Evolutionary conservation across 2,888 invertebrate species (phyloP), one percentile per base, ranked within the genome.

Genomic region (Zelleria hepariella): DNA sequence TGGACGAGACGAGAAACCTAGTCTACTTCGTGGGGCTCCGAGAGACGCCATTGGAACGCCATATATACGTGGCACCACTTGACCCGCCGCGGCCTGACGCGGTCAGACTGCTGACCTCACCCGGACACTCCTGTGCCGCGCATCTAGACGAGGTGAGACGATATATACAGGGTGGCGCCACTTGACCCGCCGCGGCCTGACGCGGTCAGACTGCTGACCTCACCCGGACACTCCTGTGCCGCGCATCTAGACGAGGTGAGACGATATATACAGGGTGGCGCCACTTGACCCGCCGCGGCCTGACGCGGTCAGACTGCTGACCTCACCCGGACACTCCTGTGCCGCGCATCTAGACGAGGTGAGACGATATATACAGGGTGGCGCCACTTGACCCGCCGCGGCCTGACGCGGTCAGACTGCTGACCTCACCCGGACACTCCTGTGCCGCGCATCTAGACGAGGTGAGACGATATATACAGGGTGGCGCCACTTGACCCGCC

Each of bases 1-100:
- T 98, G 47, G 97, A 98, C 80, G 91, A 92, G 63, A 76, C 89
- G 3, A 90, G 93, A 63, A 92, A 93, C 61, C 87, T 98, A 61
- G 94, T 98, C 1, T 98, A 97, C 89, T 98, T 98, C 86, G 92
- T 96, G 71, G 98, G 95, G 4, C 89, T 97, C 62, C 93, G 94
- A 66, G 98, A 98, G 84, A 94, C 96, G 4, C 97, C 98, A 0
- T 82, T 98, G 62, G 98, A 98, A 83, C 94, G 96, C 65, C 98
- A 98, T 77, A 87, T 98, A 70, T 98, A 97, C 86, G 96, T 94
- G 2, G 94, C 95, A 3, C 93, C 95, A 6, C 79, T 95, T 59
- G 58, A 66, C 0, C 74, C 80, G 6, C 74, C 80, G 10, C 89
- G 92, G 25, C 94, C 96, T 0, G 92, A 93, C 63, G 92, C 94